Conservation (phyloP, 2,113 vertebrate species). For the Sorex fumeus region DNA sequence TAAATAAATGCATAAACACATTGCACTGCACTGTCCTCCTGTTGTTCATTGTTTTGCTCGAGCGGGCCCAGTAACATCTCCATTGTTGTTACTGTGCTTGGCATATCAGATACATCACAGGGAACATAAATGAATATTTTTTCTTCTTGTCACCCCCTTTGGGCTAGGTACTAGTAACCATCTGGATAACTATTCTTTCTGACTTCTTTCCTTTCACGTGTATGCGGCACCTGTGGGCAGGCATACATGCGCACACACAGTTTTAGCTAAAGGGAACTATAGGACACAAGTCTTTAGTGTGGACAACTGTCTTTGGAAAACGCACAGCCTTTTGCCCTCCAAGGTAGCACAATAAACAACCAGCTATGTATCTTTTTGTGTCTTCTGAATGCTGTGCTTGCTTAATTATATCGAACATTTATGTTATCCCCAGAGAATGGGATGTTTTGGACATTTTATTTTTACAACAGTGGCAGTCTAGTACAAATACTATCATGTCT, state of each 20-base stretch:
- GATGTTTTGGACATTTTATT: conserved; percentile 46
- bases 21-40: too few relatives aligned
- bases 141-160: not conserved
- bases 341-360: not conserved
- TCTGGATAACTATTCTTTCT: not conserved
- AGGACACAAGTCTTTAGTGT: conserved; percentile 14
- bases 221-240: too few relatives aligned
- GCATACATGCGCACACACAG: not conserved
- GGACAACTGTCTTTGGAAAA: conserved; percentile 41
- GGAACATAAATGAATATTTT: conserved; percentile 29
- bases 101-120: too few relatives aligned
- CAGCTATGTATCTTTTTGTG: not conserved
- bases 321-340: not conserved
- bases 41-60: too few relatives aligned
- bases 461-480: not conserved
- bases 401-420: conserved; percentile 7
- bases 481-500: not conserved
- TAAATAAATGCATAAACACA: not conserved
- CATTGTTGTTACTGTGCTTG: too few relatives aligned
- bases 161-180: not conserved
- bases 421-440: not conserved
- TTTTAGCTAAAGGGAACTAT: conserved; percentile 18
- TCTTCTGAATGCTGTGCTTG: not conserved
- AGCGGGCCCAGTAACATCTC: too few relatives aligned
- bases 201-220: not conserved